These are phyloP conservation scores for Melieria crassipennis DNA, from an alignment of 2,888 invertebrate species.

Conservation along the genomic window DNA sequence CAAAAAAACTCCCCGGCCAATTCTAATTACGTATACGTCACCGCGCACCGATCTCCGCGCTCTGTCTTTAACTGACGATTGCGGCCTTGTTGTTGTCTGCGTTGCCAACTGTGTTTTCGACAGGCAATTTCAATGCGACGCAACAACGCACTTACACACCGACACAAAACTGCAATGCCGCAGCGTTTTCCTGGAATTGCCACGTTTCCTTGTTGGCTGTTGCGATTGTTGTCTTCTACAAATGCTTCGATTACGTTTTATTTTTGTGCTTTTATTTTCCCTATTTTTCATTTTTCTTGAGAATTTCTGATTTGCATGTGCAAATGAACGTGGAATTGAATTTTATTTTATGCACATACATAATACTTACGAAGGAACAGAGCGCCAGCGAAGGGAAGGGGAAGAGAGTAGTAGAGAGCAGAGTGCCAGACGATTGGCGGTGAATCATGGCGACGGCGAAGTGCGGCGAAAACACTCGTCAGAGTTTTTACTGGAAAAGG, in stretches of 20 bases:
- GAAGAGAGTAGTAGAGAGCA: background rate
- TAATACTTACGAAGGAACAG: background rate
- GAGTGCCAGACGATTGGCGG: too few species aligned
- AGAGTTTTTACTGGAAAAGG: too few species aligned
- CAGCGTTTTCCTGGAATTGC: background rate
- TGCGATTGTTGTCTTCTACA: background rate
- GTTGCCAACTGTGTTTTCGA: conserved; percentile 6
- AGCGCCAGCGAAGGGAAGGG: too few species aligned
- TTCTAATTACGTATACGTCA: conserved; percentile 30
- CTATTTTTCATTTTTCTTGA: background rate
- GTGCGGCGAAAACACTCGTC: too few species aligned
- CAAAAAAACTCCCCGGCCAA: conserved; percentile 6
- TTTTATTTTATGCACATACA: background rate
- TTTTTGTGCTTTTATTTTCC: background rate
- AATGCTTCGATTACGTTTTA: background rate
- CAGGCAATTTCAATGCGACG: conserved; percentile 21
- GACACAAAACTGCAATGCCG: too few species aligned
- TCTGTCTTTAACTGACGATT: background rate
- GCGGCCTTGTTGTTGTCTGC: background rate
- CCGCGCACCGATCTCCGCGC: background rate
- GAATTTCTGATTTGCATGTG: conserved; percentile 23
- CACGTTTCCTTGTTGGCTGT: background rate
- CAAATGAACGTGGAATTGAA: conserved; percentile 18
- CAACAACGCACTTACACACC: background rate
- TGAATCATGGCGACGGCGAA: too few species aligned